Evolutionary conservation across 2,113 vertebrate species (phyloP), one percentile per base, ranked within the genome.

Genomic region (Thamnaconus septentrionalis): DNA sequence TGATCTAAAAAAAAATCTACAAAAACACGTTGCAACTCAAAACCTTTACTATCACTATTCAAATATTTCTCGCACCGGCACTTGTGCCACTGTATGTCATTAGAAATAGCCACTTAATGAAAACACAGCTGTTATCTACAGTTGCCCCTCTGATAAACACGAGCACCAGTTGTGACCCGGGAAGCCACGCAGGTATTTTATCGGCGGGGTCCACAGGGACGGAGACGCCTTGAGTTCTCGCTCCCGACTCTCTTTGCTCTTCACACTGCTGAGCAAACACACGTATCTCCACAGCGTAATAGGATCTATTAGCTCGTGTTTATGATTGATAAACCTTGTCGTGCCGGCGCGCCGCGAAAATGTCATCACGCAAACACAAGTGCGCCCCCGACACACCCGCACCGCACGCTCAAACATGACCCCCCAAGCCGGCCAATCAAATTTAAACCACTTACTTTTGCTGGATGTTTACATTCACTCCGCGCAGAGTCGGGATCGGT

Each of bases 261-360:
- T 90, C 87, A 86, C 88, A 84, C 83, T 75, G 75, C 78, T 83
- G 80, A 81, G 87, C 84, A 89, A 90, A 90, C 85, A 89, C 62
- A 42, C 75, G 71, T 81, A 87, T 85, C 87, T 79, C 59, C 55
- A 41, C 74, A 39, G 73, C 3, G 61, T 74, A 84, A 87, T 61
- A 62, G 64, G 82, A 88, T 85, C 78, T 76, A 85, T 57, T 41
- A 5, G 67, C 85, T 86, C 64, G 39, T 90, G 88, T 90, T 85
- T 86, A 86, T 75, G 76, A 87, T 84, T 90, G 90, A 92, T 91
- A 91, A 88, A 91, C 85, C 78, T 81, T 88, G 81, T 71, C 84
- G n/a, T n/a, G n/a, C 83, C 66, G 49, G 69, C 71, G 64, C 78
- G 86, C 79, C 51, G 55, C 60, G 64, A 61, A 79, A 87, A 87